These are phyloP conservation scores for Herminia tarsipennalis DNA, from an alignment of 2,888 invertebrate genomes.

Conservation along the genomic window DNA sequence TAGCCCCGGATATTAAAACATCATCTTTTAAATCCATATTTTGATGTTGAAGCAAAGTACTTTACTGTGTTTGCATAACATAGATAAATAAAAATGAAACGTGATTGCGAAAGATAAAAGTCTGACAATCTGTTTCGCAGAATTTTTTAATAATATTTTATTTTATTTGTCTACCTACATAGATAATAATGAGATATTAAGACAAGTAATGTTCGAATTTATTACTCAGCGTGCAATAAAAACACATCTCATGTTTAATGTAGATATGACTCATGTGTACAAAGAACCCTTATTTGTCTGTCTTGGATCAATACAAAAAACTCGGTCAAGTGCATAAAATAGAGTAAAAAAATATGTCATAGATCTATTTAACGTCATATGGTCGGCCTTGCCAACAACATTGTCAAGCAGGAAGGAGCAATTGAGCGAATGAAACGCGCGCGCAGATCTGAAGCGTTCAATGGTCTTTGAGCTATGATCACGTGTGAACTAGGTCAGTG, in stretches of 20 bases:
- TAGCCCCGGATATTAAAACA: conserved; percentile 29
- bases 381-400: conserved; percentile 65
- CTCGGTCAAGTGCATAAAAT: conserved; percentile 38
- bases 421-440: conserved; percentile 71
- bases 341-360: conserved; percentile 23
- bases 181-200: too few species aligned
- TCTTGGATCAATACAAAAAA: conserved; percentile 10
- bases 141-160: too few species aligned
- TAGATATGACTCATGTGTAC: not conserved
- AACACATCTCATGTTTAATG: not conserved
- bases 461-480: conserved; percentile 57
- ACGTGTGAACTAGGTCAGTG: conserved; percentile 78
- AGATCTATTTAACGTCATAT: conserved; percentile 23
- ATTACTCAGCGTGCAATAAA: not conserved
- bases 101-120: not conserved
- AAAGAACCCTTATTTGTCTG: not conserved
- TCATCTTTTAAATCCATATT: conserved; percentile 21
- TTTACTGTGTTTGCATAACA: not conserved
- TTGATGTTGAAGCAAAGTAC: conserved; percentile 24
- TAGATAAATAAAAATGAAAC: not conserved
- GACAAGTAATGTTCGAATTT: too few species aligned
- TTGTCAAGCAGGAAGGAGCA: conserved; percentile 72
- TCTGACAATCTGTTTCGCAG: too few species aligned
- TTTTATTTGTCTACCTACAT: too few species aligned
- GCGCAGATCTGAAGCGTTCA: conserved; percentile 66